phyloP scores from a whole-genome alignment of 2,888 invertebrate genomes.

The Stomorhina lunata region DNA sequence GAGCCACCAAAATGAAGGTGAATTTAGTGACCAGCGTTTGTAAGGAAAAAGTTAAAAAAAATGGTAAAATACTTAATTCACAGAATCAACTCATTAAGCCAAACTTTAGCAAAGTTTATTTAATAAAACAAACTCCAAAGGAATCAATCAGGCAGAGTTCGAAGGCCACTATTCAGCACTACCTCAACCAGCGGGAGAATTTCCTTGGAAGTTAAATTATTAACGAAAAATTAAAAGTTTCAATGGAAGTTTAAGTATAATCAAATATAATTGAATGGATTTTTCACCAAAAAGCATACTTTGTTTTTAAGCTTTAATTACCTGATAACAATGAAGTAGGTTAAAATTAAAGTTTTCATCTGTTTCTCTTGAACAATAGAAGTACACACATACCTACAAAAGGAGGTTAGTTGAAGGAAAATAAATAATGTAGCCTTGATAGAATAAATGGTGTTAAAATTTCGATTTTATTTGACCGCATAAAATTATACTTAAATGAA shows the following conservation, averaged over 20 bases:
- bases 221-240: slow-evolving; percentile 27
- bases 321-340: slow-evolving; percentile 21
- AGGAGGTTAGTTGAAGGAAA: slow-evolving; percentile 13
- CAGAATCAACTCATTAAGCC: slow-evolving; percentile 17
- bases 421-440: slow-evolving; percentile 11
- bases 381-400: not conserved
- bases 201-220: slow-evolving; percentile 3
- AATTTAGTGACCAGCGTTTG: slow-evolving; percentile 48
- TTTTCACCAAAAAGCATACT: slow-evolving; percentile 32
- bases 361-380: not conserved
- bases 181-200: not conserved
- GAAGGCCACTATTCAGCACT: slow-evolving; percentile 10
- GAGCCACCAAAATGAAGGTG: slow-evolving; percentile 44
- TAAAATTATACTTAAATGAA: slow-evolving; percentile 30
- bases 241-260: slow-evolving; percentile 26
- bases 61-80: slow-evolving; percentile 4
- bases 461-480: slow-evolving; percentile 58
- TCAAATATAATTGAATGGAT: slow-evolving; percentile 26
- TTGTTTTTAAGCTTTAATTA: slow-evolving; percentile 32
- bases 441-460: slow-evolving; percentile 46
- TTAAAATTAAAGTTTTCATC: slow-evolving; percentile 32
- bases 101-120: slow-evolving; percentile 10
- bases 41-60: not conserved
- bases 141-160: slow-evolving; percentile 48
- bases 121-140: slow-evolving; percentile 21